phyloP scores from a whole-genome alignment of 2,888 invertebrate species.

The Rhaphigaster nebulosa region DNA sequence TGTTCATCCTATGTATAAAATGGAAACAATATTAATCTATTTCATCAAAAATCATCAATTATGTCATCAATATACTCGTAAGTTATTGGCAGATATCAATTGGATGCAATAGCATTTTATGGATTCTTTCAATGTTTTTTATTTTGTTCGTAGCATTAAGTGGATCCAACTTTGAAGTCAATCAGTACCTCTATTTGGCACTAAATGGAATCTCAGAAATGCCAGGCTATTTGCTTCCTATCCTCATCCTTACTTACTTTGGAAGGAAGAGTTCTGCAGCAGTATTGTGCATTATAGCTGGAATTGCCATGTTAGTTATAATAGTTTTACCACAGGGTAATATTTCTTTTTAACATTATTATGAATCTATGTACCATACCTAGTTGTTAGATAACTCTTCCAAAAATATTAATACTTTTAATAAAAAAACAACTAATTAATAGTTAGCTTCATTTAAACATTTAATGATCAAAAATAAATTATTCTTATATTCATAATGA shows the following conservation, averaged over 20 bases:
- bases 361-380: not conserved
- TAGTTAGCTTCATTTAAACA: no score
- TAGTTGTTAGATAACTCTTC: not conserved
- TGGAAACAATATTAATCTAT: no score
- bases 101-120: not conserved
- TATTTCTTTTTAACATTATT: not conserved
- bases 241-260: slow-evolving; percentile 70
- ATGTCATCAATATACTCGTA: no score
- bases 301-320: slow-evolving; percentile 70
- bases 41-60: no score
- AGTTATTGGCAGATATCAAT: no score
- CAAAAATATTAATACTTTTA: not conserved
- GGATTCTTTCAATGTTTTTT: not conserved
- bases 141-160: slow-evolving; percentile 70
- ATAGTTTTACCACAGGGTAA: slow-evolving; percentile 70
- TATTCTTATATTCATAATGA: not conserved
- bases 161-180: slow-evolving; percentile 71
- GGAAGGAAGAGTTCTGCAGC: slow-evolving; percentile 71
- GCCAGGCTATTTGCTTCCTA: slow-evolving; percentile 72
- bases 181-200: slow-evolving; percentile 71
- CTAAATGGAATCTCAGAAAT: slow-evolving; percentile 72
- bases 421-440: not conserved
- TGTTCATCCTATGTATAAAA: no score
- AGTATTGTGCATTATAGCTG: slow-evolving; percentile 70
- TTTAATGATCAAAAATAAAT: no score